Conservation (phyloP, 2,113 vertebrate genomes). For the Hemichromis elongatus region DNA sequence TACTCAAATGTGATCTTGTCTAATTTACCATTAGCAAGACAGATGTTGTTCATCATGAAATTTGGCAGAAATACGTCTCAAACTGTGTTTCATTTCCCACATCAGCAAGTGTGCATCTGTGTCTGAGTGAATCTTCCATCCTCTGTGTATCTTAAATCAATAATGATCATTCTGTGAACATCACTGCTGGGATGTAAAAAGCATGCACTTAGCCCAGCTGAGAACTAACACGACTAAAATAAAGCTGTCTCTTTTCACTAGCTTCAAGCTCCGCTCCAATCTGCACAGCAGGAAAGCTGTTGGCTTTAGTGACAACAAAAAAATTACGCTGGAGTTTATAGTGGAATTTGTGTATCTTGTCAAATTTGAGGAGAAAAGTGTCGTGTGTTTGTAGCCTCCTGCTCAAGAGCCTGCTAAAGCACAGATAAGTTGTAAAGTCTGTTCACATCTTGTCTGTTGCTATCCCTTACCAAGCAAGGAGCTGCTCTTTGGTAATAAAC, state of each 20-base stretch:
- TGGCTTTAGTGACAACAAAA: not conserved
- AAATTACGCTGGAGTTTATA: not conserved
- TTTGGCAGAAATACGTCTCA: constrained; percentile 1
- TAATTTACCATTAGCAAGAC: constrained; percentile 7
- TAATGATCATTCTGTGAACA: constrained; percentile 36
- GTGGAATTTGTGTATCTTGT: not conserved
- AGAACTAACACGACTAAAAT: constrained; percentile 30
- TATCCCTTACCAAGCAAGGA: not conserved
- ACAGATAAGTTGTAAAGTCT: not conserved
- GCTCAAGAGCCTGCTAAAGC: not conserved
- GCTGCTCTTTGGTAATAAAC: not conserved
- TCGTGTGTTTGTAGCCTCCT: not conserved
- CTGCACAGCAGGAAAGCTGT: not conserved
- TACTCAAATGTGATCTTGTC: constrained; percentile 2
- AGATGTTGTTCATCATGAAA: constrained; percentile 8
- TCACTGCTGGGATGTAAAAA: constrained; percentile 26
- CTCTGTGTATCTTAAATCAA: constrained; percentile 43
- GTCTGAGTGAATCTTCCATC: not conserved
- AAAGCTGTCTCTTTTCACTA: constrained; percentile 35
- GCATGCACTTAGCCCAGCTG: constrained; percentile 39
- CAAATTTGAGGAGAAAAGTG: not conserved
- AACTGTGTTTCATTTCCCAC: not conserved
- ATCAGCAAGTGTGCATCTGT: not conserved
- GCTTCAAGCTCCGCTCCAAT: not conserved
- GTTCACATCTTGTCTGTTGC: not conserved